Evolutionary conservation across 2,888 invertebrate species (phyloP), one percentile per base, ranked within the genome.

Genomic region (Cactoblastis cactorum): DNA sequence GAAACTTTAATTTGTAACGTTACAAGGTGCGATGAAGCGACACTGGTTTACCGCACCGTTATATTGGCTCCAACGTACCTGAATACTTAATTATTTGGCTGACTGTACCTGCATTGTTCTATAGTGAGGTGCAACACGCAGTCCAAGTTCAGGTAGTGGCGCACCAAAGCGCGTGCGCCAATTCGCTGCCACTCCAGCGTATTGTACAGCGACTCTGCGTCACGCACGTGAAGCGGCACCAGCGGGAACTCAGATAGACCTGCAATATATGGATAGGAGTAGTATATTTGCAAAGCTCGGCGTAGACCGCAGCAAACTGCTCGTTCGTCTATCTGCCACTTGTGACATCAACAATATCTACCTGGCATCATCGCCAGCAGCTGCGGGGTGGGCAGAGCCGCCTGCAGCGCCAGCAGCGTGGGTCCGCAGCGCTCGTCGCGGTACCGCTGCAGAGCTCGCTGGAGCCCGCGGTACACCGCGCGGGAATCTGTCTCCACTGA

Each of bases 131-230:
- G 91, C 37, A 95, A 66, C 8, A 95, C 92, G 49, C 92, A 90
- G 55, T 94, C 93, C 48, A 94, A 90, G 57, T 94, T 94, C 3
- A 99, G 91, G 74, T 96, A 99, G 77, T 98, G 97, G 0, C 96
- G 92, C 9, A 99, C 87, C 80, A 98, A 93, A 0, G 95, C 93
- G 38, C 95, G 91, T 0, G 96, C 94, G 0, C 97, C 97, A 1
- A 94, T 88, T 58, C 95, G 93, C 83, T 98, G 98, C 99, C 99
- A 99, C 69, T 99, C 97, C 58, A 98, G 79, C 0, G 94, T 93
- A 63, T 91, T 93, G 72, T 97, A 95, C 47, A 97, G 77, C 8
- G 93, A 92, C 15, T 97, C 96, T 54, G 94, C 92, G 73, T 98
- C 98, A 49, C 94, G 90, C 18, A 93, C 92, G 71, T 96, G 94